phyloP scores from a whole-genome alignment of 2,888 invertebrate species.

The Trichopoda pennipes region DNA sequence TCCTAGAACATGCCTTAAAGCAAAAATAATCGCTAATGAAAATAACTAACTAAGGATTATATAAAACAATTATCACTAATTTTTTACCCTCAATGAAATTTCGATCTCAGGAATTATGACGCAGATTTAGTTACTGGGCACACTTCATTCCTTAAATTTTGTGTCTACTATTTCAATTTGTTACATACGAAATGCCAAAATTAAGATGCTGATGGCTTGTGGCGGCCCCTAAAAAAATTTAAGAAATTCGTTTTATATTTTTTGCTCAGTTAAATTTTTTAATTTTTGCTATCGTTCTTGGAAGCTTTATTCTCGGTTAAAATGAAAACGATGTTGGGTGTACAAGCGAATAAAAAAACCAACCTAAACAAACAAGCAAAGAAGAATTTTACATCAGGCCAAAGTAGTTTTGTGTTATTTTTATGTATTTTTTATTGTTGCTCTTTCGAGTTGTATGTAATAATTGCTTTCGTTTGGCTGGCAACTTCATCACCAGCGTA shows the following conservation, averaged over 20 bases:
- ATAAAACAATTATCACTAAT: too few species aligned
- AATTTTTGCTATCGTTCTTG: slow-evolving; percentile 58
- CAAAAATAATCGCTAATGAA: too few species aligned
- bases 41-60: too few species aligned
- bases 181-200: neutral
- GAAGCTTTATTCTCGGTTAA: slow-evolving; percentile 39
- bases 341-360: neutral
- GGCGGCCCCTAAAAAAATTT: neutral
- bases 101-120: too few species aligned
- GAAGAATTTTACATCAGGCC: slow-evolving; percentile 55
- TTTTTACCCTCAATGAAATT: too few species aligned
- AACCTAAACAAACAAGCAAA: slow-evolving; percentile 18
- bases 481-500: slow-evolving; percentile 3
- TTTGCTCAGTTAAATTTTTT: slow-evolving; percentile 31
- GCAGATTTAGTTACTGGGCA: too few species aligned
- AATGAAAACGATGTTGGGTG: slow-evolving; percentile 22
- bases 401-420: slow-evolving; percentile 36
- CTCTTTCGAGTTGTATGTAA: slow-evolving; percentile 9
- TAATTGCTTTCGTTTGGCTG: slow-evolving; percentile 36
- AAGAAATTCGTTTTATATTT: slow-evolving; percentile 20
- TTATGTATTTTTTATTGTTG: slow-evolving; percentile 14
- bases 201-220: neutral
- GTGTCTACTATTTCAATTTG: neutral
- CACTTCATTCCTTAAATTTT: neutral
- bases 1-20: too few species aligned